Percentiles rank a stretch among this genome's conserved stretches.
phyloP scores from a whole-genome alignment of 2,113 vertebrate species.

The Mandrillus leucophaeus region DNA sequence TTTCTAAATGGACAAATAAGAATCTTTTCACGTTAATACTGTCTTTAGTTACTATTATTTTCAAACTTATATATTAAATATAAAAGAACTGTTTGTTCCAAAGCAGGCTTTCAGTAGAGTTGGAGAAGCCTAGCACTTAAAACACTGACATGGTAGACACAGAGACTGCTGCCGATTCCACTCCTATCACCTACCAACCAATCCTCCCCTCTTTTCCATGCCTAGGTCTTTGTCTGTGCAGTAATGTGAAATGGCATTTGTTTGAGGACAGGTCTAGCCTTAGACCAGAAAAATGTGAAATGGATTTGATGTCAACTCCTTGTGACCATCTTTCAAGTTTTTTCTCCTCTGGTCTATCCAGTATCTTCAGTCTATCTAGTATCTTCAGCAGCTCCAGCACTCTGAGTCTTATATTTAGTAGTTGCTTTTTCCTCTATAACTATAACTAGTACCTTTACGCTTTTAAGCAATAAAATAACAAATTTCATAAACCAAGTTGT shows the following conservation, averaged over 20 bases:
- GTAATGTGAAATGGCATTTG: background rate
- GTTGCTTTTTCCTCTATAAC: background rate
- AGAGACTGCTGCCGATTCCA: background rate
- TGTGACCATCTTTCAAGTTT: background rate
- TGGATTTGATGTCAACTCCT: background rate
- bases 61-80: background rate
- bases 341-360: background rate
- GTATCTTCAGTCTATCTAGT: background rate
- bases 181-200: background rate
- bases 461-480: background rate
- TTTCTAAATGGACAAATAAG: background rate
- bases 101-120: background rate
- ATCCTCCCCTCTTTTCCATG: no score
- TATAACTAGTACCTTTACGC: background rate
- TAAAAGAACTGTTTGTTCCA: background rate
- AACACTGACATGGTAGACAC: background rate
- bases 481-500: background rate
- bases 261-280: background rate
- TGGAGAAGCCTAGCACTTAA: background rate
- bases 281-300: background rate
- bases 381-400: background rate
- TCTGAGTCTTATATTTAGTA: background rate
- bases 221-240: background rate
- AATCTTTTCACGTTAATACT: background rate
- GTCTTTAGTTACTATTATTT: background rate